Base-by-base conservation (phyloP, 2,113 vertebrate species). In the Lanius ludovicianus region DNA sequence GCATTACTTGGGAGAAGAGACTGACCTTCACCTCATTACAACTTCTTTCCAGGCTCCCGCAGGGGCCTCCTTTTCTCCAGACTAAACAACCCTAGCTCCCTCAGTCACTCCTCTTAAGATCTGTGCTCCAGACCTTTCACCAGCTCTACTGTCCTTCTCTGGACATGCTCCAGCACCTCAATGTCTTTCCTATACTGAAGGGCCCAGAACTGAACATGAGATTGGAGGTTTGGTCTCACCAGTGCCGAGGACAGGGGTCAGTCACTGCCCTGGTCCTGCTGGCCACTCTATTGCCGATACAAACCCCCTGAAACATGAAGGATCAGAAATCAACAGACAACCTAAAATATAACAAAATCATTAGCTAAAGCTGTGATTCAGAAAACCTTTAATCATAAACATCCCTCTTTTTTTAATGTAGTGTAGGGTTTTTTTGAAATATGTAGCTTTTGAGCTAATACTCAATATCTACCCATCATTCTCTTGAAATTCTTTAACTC, bases 211-310 rank as follows among this genome's bases (percentile, higher is more conserved):
- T 4, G 6, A 12, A 27, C 37, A 19, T 9, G 37, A 18, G 6
- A 37, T 21, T 52, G 6, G 4, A 68, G 37, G 13, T 14, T 25
- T 4, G 9, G 31, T 44, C 20, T 67, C 83, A 49, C 24, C 31
- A 35, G 35, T 5, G 52, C 24, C 0, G 0, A 30, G 15, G 13
- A 35, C 25, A 52, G 56, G 13, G 37, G 3, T 37, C 2, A 1
- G 9, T 30, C 12, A 23, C 30, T 49, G 35, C 16, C 30, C 31
- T 50, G 16, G 7, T 50, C 7, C 83, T 76, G 11, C 24, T 50
- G 62, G 25, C 8, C 52, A 47, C 16, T 10, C 41, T 15, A 10
- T 1, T n/a, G n/a, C n/a, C 31, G 24, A 47, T 12, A 71, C 35
- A 41, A 55, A 35, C 7, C 5, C 13, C 35, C 37, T 37, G 60